Evolutionary conservation across 2,888 invertebrate genomes (phyloP), one percentile per base, ranked within the genome.

Genomic region (Megamerina dolium): DNA sequence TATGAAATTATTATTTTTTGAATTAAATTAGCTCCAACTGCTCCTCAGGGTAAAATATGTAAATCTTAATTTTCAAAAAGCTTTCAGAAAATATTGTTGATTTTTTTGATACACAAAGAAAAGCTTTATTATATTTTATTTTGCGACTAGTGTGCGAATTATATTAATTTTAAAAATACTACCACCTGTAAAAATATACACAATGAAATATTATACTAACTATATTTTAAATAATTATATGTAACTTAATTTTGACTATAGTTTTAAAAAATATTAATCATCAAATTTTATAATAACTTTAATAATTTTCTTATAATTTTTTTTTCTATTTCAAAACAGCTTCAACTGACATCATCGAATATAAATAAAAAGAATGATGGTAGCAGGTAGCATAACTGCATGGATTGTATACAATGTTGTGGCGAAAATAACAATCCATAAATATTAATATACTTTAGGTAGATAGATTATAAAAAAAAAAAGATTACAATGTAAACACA

Each of bases 371-470:
- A 69, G 53, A 64, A 53, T 51, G 78, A 76, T 48, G 75, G 74
- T 54, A 69, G 59, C 41, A 82, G 81, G 79, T 82, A 82, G 80
- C 81, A 81, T 61, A 77, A 80, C 68, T 82, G 81, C 67, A 80
- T 82, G 66, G 79, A 81, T 70, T 82, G 81, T 72, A 80, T 81
- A 57, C 80, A 80, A 61, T 81, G 81, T 72, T 82, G 81, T 64
- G 74, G 74, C 60, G 74, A 75, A 54, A 75, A 74, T 58, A 77
- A 77, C 54, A 71, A 71, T 58, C 58, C 69, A 55, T 70, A 52
- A 40, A 46, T 35, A n/a, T n/a, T n/a, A n/a, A n/a, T n/a, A n/a
- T n/a, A n/a, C n/a, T n/a, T n/a, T n/a, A n/a, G n/a, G n/a, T n/a
- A n/a, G n/a, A n/a, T n/a, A n/a, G n/a, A n/a, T n/a, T n/a, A n/a